Evolutionary conservation across 2,888 invertebrate genomes (phyloP).

Genomic region (Drosophila tripunctata): DNA sequence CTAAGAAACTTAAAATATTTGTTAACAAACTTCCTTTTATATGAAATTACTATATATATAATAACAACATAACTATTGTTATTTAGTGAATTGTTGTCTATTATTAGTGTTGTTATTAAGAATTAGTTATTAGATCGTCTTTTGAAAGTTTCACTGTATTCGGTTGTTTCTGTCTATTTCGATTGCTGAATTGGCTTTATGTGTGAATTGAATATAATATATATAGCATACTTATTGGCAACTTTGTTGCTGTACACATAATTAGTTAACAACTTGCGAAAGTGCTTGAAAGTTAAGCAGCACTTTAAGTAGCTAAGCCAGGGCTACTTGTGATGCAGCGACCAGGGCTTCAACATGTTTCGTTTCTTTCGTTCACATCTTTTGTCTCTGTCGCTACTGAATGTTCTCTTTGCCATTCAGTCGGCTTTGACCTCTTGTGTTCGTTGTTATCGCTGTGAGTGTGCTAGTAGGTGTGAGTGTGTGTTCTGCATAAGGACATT

Average conservation of each 20-base stretch:
- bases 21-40: too few relatives aligned
- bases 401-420: conserved; percentile 31
- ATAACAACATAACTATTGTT: too few relatives aligned
- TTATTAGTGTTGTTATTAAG: too few relatives aligned
- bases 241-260: conserved; percentile 43
- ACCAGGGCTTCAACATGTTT: neutral
- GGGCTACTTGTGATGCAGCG: conserved; percentile 13
- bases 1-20: too few relatives aligned
- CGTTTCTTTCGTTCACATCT: neutral
- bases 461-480: conserved; percentile 2
- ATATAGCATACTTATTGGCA: conserved; percentile 20
- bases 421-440: conserved; percentile 57
- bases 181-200: conserved; percentile 3
- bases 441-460: conserved; percentile 2
- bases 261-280: conserved; percentile 69
- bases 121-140: too few relatives aligned
- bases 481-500: conserved; percentile 53
- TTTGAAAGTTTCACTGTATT: neutral
- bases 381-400: neutral
- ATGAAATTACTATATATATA: too few relatives aligned
- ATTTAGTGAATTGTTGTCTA: too few relatives aligned
- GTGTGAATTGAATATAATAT: neutral
- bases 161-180: neutral
- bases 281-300: conserved; percentile 63
- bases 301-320: conserved; percentile 57